Conservation (phyloP, 2,797 vertebrate genomes). For the Anisognathus igniventris region DNA sequence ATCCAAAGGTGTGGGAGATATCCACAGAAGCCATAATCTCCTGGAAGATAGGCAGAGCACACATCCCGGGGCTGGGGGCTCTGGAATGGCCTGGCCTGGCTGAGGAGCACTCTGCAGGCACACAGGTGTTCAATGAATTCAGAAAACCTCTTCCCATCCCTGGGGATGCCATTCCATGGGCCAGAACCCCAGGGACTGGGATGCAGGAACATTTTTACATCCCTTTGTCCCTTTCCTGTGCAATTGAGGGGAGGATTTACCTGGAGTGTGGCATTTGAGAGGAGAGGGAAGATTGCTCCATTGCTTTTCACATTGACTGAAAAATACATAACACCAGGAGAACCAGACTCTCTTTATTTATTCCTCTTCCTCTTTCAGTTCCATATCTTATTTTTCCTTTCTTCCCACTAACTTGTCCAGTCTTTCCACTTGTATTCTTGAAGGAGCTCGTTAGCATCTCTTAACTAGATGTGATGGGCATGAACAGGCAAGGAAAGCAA, state of each 20-base stretch:
- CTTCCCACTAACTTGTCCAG: background rate
- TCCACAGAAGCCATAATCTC: background rate
- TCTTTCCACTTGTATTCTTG: background rate
- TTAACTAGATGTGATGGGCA: background rate
- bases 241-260: background rate
- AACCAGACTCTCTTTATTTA: background rate
- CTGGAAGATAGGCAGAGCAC: conserved; percentile 31
- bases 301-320: background rate
- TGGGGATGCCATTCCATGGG: background rate
- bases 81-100: conserved; percentile 4
- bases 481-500: background rate
- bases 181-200: background rate
- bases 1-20: conserved; percentile 67
- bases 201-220: background rate
- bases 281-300: background rate
- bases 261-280: background rate
- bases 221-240: background rate
- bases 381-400: background rate
- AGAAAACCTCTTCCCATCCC: background rate
- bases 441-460: conserved; percentile 1
- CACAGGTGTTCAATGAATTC: background rate
- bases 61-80: background rate
- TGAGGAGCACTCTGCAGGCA: background rate
- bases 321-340: fast-evolving
- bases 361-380: background rate